Evolutionary conservation across 2,113 vertebrate species (phyloP).

Genomic region (Ovis canadensis): DNA sequence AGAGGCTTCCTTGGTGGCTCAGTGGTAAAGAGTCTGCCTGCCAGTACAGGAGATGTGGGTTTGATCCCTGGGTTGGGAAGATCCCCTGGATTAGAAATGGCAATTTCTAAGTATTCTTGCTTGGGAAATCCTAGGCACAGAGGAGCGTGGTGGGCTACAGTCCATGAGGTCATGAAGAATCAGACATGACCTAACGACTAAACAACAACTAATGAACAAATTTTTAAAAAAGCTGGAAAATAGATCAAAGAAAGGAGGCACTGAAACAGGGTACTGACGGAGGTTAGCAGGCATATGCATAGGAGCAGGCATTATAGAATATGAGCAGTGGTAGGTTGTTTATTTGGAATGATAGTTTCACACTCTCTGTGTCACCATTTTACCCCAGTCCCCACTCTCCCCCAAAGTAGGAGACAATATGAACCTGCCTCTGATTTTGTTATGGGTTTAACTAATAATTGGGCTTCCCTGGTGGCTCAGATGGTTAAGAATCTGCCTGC

Average conservation of each 20-base stretch:
- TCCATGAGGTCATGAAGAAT: neutral
- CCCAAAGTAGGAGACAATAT: neutral
- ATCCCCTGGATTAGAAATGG: neutral
- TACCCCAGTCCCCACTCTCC: neutral
- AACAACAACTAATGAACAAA: neutral
- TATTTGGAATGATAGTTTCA: neutral
- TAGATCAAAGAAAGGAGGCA: neutral
- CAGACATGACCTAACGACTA: neutral
- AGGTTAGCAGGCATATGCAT: neutral
- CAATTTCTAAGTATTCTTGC: neutral
- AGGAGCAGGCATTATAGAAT: neutral
- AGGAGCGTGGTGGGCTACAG: neutral
- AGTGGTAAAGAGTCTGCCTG: neutral
- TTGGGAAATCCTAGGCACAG: neutral
- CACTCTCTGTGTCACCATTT: neutral
- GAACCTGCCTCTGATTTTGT: neutral
- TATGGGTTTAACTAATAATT: neutral
- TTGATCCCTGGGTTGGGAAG: neutral
- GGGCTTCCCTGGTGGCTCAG: neutral
- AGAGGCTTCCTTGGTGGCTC: neutral
- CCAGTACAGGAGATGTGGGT: neutral
- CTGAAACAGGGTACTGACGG: neutral
- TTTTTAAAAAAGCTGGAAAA: neutral
- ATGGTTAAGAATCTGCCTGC: neutral
- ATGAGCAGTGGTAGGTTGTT: neutral